Evolutionary conservation across 2,797 vertebrate genomes (phyloP).

Genomic region (Silurus aristotelis): DNA sequence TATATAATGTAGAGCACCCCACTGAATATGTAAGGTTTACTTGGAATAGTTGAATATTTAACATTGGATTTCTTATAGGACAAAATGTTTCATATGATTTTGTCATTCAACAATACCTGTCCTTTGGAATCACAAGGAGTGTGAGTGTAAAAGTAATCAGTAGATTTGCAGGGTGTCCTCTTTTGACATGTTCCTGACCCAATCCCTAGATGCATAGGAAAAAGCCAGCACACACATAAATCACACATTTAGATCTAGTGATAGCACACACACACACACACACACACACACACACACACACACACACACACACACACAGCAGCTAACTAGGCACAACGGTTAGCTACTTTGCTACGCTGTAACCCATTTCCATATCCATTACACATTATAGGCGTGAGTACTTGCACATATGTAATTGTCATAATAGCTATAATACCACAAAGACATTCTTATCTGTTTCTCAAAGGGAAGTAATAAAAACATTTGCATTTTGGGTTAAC

Average conservation of each 20-base stretch:
- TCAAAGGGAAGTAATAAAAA: background rate
- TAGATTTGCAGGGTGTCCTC: constrained; percentile 83
- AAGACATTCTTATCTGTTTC: background rate
- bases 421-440: background rate
- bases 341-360: constrained; percentile 14
- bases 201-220: constrained; percentile 71
- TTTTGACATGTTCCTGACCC: constrained; percentile 82
- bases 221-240: constrained; percentile 17
- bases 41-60: background rate
- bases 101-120: constrained; percentile 74
- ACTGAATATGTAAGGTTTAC: background rate
- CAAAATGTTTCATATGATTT: background rate
- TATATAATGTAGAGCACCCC: no score
- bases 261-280: constrained; percentile 54
- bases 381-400: background rate
- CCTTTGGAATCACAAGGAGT: constrained; percentile 83
- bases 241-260: constrained; percentile 62
- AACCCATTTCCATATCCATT: constrained; percentile 55
- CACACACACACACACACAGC: no score
- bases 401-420: constrained; percentile 22
- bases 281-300: constrained; percentile 1
- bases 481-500: background rate
- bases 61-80: background rate
- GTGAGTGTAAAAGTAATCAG: constrained; percentile 95
- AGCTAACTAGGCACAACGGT: constrained; percentile 4